These are phyloP conservation scores for Phrynocephalus versicolor DNA, from an alignment of 2,113 vertebrate genomes.

Conservation along the genomic window DNA sequence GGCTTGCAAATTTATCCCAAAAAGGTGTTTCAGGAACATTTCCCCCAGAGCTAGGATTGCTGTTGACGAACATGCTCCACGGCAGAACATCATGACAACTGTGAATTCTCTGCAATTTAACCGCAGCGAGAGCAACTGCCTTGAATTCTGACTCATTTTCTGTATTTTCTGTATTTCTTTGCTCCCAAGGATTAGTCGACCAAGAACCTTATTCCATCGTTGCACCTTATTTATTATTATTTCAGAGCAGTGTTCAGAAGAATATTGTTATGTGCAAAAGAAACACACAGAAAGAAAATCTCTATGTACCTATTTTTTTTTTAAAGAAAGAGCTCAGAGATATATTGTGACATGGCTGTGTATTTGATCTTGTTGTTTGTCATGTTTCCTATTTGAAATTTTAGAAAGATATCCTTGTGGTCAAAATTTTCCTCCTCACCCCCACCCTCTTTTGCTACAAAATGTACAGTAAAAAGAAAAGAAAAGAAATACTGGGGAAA, in stretches of 20 bases:
- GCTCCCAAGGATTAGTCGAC: slow-evolving; percentile 7
- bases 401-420: slow-evolving; percentile 70
- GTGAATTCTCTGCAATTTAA: slow-evolving; percentile 27
- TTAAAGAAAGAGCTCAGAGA: slow-evolving; percentile 42
- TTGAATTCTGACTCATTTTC: slow-evolving; percentile 27
- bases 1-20: background rate
- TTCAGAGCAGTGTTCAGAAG: slow-evolving; percentile 38
- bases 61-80: background rate
- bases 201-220: slow-evolving; percentile 44
- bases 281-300: slow-evolving; percentile 33
- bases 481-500: slow-evolving; percentile 68
- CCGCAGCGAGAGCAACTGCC: slow-evolving; percentile 35
- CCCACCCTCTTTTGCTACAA: slow-evolving; percentile 60
- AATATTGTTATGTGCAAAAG: slow-evolving; percentile 36
- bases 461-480: slow-evolving; percentile 76
- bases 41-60: slow-evolving; percentile 26
- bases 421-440: slow-evolving; percentile 60
- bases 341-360: slow-evolving; percentile 68
- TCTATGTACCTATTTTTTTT: slow-evolving; percentile 57
- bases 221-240: slow-evolving; percentile 48
- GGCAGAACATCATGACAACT: background rate
- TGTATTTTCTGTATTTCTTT: slow-evolving; percentile 51
- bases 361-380: slow-evolving; percentile 71
- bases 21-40: background rate
- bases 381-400: slow-evolving; percentile 72